phyloP scores from a whole-genome alignment of 2,113 vertebrate genomes.

The Danio rerio region GRCz12tu NC_133178.1:33757501-33758000 shows the following conservation, averaged over 20 bases:
- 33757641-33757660: constrained; percentile 71
- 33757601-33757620: neutral
- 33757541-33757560: too few species aligned
- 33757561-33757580: too few species aligned
- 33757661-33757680: constrained; percentile 78
- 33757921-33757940: constrained; percentile 20
- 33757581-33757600: neutral
- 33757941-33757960: constrained; percentile 3
- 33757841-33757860: neutral
- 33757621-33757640: constrained; percentile 72
- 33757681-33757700: constrained; percentile 90
- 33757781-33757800: constrained; percentile 80
- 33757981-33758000: neutral
- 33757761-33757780: constrained; percentile 71
- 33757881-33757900: constrained; percentile 3
- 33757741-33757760: constrained; percentile 78
- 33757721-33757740: constrained; percentile 90
- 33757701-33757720: constrained; percentile 82
- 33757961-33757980: neutral
- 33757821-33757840: neutral
- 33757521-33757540: too few species aligned
- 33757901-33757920: constrained; percentile 6
- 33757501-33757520: too few species aligned
- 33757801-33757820: constrained; percentile 78
- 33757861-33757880: neutral